Evolutionary conservation across 2,888 invertebrate species (phyloP), one percentile per base, ranked within the genome.

Genomic region (Rapana venosa): DNA sequence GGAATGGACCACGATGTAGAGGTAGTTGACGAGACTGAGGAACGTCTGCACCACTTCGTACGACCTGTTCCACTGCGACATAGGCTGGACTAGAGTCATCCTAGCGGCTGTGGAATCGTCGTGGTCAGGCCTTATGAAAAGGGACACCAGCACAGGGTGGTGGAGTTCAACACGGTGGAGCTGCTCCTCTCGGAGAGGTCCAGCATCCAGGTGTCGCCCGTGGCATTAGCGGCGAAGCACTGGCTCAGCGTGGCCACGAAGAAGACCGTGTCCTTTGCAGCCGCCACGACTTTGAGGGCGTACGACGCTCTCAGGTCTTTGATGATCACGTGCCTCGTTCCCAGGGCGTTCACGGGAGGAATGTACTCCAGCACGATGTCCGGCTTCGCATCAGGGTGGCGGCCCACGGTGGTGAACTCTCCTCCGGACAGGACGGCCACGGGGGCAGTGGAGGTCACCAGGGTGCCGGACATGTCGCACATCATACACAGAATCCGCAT

Each of bases 381-480:
- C 17, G 20, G 26, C n/a, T 6, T n/a, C 4, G 1, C 20, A 0
- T 26, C n/a, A n/a, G 13, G 0, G 87, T 20, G 11, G 1, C 70
- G 8, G 26, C 47, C 87, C 15, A 56, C n/a, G 15, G 74, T 47
- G 11, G 87, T 87, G 70, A 35, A 36, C 36, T 87, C 87, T 17
- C 87, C 87, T 17, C 87, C 87, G 2, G 87, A 35, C 74, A 74
- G 30, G 74, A 87, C 74, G 11, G 87, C 87, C 74, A 87, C 87
- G 32, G 87, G 87, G 6, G 4, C 30, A 5, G 87, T 36, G 32
- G 74, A 36, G n/a, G 30, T 77, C 6, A 87, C 47, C 26, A 26
- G 36, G 30, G 47, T 87, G 17, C 87, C 87, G 8, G 87, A 87
- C 74, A 87, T 74, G 87, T 87, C 87, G 22, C 87, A 87, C 30